Evolutionary conservation across 2,113 vertebrate genomes (phyloP).

Genomic region (Pteropus alecto): DNA sequence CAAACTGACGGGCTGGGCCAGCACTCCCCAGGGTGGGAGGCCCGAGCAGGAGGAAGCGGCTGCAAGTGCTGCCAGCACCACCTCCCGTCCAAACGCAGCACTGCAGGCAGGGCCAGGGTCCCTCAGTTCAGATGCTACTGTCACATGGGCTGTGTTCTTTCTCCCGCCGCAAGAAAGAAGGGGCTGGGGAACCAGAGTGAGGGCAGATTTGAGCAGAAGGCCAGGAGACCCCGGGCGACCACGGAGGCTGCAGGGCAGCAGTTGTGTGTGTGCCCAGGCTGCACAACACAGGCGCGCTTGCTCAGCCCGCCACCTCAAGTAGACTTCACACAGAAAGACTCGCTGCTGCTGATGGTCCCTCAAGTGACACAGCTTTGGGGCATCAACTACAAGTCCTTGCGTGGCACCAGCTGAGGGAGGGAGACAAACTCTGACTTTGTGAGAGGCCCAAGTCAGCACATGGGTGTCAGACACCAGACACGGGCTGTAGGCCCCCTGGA

Average conservation of each 20-base stretch:
- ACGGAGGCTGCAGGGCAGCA: too few relatives aligned
- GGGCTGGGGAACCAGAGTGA: not conserved
- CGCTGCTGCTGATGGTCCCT: not conserved
- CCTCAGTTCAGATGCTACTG: rapidly evolving
- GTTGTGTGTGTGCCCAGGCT: not conserved
- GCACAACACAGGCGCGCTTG: not conserved
- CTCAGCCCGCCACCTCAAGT: not conserved
- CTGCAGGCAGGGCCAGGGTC: conserved; percentile 42
- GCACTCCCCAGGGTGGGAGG: not conserved
- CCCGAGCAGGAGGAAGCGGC: not conserved
- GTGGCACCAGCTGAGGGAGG: too few relatives aligned
- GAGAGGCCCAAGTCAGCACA: rapidly evolving
- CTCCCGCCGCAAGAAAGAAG: not conserved
- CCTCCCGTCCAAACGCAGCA: conserved; percentile 69
- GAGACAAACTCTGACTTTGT: too few relatives aligned
- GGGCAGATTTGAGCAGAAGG: rapidly evolving
- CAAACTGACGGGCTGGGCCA: not conserved
- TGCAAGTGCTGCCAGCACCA: conserved; percentile 78
- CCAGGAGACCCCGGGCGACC: not conserved
- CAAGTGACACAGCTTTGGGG: rapidly evolving
- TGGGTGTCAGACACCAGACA: rapidly evolving
- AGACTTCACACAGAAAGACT: too few relatives aligned
- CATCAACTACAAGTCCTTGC: rapidly evolving
- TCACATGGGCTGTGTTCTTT: not conserved
- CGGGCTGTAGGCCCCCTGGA: not conserved